Percentiles rank a stretch among this genome's conserved stretches.
Conservation (phyloP, 2,888 invertebrate genomes). For the Pseudococcus viburni region DNA sequence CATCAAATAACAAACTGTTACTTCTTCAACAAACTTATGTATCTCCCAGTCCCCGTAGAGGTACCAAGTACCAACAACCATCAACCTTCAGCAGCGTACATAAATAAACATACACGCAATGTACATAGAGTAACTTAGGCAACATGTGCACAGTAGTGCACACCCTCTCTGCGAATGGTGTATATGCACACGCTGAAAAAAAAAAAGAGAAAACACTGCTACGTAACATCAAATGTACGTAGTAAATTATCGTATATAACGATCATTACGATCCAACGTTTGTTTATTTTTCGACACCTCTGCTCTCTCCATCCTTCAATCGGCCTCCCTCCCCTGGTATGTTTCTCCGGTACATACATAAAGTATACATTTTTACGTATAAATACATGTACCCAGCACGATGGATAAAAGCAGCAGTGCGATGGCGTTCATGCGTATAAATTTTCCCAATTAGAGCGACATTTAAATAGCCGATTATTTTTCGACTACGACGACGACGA, state of each 20-base stretch:
- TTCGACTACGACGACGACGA: not conserved
- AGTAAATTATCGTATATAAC: constrained; percentile 36
- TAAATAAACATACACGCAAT: not conserved
- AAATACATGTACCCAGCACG: not conserved
- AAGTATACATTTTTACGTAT: not conserved
- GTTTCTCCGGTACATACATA: not conserved
- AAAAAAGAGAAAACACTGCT: constrained; percentile 12
- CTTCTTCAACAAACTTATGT: not conserved
- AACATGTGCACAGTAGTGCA: constrained; percentile 10
- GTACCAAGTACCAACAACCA: no score
- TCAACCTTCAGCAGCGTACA: no score
- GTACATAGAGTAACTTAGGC: not conserved
- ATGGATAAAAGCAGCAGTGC: not conserved
- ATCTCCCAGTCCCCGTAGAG: no score
- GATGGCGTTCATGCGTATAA: constrained; percentile 3
- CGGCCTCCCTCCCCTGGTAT: not conserved
- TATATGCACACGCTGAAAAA: not conserved
- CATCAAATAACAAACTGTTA: not conserved
- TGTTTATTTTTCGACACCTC: constrained; percentile 31
- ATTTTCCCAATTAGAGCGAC: constrained; percentile 18
- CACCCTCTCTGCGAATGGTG: not conserved
- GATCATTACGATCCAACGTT: constrained; percentile 27
- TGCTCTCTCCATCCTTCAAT: not conserved
- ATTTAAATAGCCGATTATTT: constrained; percentile 29
- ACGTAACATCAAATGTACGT: not conserved